Evolutionary conservation across 1,140 invertebrate species (phyloP), one percentile per base, ranked within the genome.

Genomic region (Zaprionus lachaisei): DNA sequence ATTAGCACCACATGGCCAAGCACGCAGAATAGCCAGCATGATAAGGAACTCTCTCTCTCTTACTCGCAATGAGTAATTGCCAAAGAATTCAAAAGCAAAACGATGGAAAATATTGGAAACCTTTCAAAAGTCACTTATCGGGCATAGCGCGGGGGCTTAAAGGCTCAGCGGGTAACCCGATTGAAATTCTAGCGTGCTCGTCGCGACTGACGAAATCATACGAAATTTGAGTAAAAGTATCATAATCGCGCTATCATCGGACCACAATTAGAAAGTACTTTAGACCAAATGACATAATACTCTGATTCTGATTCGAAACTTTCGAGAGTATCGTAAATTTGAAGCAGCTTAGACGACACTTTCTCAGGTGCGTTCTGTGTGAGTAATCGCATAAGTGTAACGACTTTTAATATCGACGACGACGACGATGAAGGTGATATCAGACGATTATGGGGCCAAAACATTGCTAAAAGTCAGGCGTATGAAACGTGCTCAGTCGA

Each of bases 401-500:
- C 71, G 66, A 34, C 54, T 28, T 60, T 67, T 28, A 41, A 60
- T 74, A 57, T 77, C 67, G 41, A 15, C 37, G 12, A 38, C 37
- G 4, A 34, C 34, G 34, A 38, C 37, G n/a, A 17, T 2, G 24
- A n/a, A 6, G 12, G 44, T 14, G 54, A 72, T 76, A 80, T 64
- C 67, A 73, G 38, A 15, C 57, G 62, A 31, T 57, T 17, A 67
- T 41, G 60, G 41, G 31, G 17, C 5, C 4, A n/a, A 55, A 68
- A 63, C 55, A 54, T 63, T n/a, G 62, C 34, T 14, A 14, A 44
- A 49, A 66, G 60, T 77, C 73, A 77, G 67, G 56, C 67, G 51
- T 44, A 60, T 4, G 7, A 76, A 85, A 85, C 75, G 79, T 86
- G 79, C 75, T 20, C 24, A 71, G 57, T 49, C 22, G 56, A 38